Conservation (phyloP, 1,140 invertebrate genomes). For the Acarapis woodi region DNA sequence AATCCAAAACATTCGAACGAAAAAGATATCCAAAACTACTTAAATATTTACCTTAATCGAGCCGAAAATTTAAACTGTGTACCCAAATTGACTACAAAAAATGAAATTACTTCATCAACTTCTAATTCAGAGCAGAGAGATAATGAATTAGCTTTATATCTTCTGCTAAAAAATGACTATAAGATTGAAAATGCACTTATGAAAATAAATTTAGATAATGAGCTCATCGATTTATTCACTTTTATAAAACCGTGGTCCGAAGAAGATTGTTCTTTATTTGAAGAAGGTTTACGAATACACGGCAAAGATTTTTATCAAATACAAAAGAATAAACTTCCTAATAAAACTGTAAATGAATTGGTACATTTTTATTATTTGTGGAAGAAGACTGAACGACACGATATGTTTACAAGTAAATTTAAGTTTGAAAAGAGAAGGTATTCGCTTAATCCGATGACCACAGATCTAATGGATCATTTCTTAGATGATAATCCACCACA, state of each 20-base stretch:
- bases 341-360: slow-evolving; percentile 76
- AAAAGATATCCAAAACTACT: slow-evolving; percentile 21
- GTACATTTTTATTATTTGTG: slow-evolving; percentile 96
- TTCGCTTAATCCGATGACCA: slow-evolving; percentile 43
- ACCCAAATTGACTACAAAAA: too few relatives aligned
- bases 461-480: slow-evolving; percentile 18
- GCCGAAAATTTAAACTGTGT: too few relatives aligned
- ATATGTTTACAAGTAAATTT: slow-evolving; percentile 53
- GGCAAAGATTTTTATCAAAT: slow-evolving; percentile 90
- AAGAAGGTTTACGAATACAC: slow-evolving; percentile 61
- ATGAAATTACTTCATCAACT: background rate
- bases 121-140: slow-evolving; percentile 37
- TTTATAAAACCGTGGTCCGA: slow-evolving; percentile 75
- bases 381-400: slow-evolving; percentile 94
- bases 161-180: slow-evolving; percentile 72
- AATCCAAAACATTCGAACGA: slow-evolving; percentile 45
- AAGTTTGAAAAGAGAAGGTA: slow-evolving; percentile 61
- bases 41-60: too few relatives aligned
- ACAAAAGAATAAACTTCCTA: slow-evolving; percentile 68
- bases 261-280: slow-evolving; percentile 88
- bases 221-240: slow-evolving; percentile 27
- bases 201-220: slow-evolving; percentile 37
- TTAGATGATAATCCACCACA: background rate
- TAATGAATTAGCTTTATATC: slow-evolving; percentile 65
- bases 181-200: slow-evolving; percentile 72